A percentile compares a stretch with the other conserved stretches of the same genome.
Conservation (phyloP, 2,113 vertebrate species). For the Zosterops lateralis region DNA sequence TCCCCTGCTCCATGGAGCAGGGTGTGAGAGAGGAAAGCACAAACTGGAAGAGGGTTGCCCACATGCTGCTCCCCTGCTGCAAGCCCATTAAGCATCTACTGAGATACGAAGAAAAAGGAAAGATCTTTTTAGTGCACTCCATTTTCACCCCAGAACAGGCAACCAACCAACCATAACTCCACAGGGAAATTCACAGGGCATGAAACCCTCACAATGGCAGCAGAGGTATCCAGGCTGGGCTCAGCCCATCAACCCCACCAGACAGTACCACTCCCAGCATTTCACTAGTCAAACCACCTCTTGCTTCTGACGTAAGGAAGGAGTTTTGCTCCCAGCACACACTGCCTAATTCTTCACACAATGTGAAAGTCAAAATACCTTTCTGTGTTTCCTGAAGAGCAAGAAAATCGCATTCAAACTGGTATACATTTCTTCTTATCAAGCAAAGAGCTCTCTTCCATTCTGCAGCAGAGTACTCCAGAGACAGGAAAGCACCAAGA, state of each 20-base stretch:
- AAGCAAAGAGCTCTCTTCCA: conserved; percentile 46
- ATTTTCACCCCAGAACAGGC: background rate
- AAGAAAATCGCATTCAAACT: conserved; percentile 55
- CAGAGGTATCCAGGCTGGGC: background rate
- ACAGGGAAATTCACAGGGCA: background rate
- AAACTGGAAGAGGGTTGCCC: background rate
- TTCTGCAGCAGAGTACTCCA: conserved; percentile 6
- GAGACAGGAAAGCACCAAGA: background rate
- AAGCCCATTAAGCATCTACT: background rate
- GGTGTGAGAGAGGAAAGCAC: background rate
- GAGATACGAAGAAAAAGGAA: background rate
- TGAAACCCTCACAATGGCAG: background rate
- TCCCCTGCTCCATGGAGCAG: background rate
- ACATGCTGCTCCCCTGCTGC: background rate
- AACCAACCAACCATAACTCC: background rate
- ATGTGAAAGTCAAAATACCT: conserved; percentile 54
- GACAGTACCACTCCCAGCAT: background rate
- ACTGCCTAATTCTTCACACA: background rate
- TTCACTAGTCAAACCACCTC: background rate
- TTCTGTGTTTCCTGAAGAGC: conserved; percentile 61
- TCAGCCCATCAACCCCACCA: background rate
- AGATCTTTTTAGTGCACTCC: background rate
- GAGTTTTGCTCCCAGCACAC: background rate
- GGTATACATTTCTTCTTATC: conserved; percentile 38
- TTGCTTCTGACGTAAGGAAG: background rate